Evolutionary conservation across 1,140 invertebrate species (phyloP).

Genomic region (Meloidogyne chitwoodi): DNA sequence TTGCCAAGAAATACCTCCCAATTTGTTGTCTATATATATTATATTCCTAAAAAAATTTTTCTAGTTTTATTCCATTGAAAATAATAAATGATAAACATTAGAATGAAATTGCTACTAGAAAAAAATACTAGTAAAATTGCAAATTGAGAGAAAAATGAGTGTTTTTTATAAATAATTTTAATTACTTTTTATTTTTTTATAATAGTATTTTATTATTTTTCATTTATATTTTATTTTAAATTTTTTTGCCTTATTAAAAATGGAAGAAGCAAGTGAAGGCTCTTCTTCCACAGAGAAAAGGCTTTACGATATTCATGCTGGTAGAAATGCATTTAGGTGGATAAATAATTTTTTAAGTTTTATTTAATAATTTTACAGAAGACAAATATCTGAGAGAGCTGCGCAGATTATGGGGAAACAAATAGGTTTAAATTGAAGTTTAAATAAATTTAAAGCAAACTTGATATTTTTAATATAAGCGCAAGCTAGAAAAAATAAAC

Average conservation of each 20-base stretch:
- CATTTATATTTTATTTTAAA: neutral
- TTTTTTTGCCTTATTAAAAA: neutral
- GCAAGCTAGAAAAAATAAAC: neutral
- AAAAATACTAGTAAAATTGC: neutral
- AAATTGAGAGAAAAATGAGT: no score
- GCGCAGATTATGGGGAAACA: neutral
- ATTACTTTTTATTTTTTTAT: no score
- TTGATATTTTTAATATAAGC: neutral
- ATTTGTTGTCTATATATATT: neutral
- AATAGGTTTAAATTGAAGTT: neutral
- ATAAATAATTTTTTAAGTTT: neutral
- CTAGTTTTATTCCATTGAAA: neutral
- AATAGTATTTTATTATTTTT: no score
- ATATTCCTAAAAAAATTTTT: neutral
- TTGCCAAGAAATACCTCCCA: neutral
- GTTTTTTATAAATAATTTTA: neutral
- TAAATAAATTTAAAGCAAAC: neutral
- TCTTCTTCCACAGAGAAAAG: neutral
- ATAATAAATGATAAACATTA: neutral
- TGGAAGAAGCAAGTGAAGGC: neutral
- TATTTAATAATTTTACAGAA: neutral
- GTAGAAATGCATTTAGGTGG: slow-evolving; percentile 16
- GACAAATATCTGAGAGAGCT: neutral
- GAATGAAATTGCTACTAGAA: neutral
- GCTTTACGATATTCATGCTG: neutral